Base-by-base conservation (phyloP, 2,797 vertebrate genomes). In the Protonibea diacanthus region DNA sequence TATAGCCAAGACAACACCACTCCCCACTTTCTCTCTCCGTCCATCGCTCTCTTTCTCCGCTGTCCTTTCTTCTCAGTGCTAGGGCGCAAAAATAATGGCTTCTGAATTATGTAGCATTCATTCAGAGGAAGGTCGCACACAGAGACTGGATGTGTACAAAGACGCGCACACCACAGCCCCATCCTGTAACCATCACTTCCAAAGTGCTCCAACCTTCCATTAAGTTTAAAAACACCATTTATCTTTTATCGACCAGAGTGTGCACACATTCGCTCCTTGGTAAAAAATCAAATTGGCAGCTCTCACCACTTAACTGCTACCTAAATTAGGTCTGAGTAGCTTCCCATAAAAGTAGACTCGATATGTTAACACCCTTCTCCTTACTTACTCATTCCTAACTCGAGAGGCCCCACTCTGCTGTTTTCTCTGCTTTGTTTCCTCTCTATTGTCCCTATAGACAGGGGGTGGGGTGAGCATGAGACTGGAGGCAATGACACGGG, bases 31-130 rank as follows among this genome's bases (percentile, higher is more conserved):
- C 67, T 52, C 1, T 64, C 68, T 23, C 33, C 33, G 1, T 66
- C 61, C 33, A 11, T 78, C 38, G 9, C 62, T 51, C 27, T 49
- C 13, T 18, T n/a, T 40, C 59, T 53, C 7, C 56, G 10, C 82
- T 62, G 47, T 75, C 66, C 63, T 69, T 78, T 75, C 65, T 53
- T 81, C 63, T 79, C 64, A 20, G 67, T 55, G 20, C 66, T 63
- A 72, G 47, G 63, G 72, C 55, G 73, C 75, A 85, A 85, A 86
- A 91, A 89, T 90, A 90, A 91, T 86, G 86, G 85, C 86, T 85
- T 74, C 55, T 95, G 76, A 94, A 94, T 94, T 82, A 94, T 94
- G 89, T 70, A 94, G 83, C 82, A 83, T 74, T 83, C 85, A 86
- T 87, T 89, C 75, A 69, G 67, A 6, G 60, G 67, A 58, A 52